Percentiles rank a stretch among this genome's conserved stretches.
Evolutionary conservation across 2,797 vertebrate species (phyloP).

Genomic region (Enteromius fasciolatus): DNA sequence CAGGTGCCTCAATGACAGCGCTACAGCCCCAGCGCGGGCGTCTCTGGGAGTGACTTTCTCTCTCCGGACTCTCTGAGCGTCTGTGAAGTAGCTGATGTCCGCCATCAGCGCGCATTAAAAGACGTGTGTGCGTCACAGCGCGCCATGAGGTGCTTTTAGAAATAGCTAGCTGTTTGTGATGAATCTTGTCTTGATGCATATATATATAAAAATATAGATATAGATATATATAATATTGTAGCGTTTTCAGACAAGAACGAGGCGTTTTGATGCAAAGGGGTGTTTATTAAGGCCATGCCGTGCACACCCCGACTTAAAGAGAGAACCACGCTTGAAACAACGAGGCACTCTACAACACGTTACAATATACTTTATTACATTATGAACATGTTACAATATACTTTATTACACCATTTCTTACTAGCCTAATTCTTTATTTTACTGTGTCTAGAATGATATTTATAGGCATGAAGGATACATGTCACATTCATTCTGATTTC

Average conservation of each 20-base stretch:
- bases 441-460: background rate
- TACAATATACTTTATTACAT: background rate
- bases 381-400: background rate
- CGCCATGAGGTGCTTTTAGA: constrained; percentile 59
- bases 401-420: background rate
- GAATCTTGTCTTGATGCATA: background rate
- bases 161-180: background rate
- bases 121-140: constrained; percentile 77
- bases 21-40: constrained; percentile 51
- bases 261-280: too few species aligned
- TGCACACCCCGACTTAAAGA: too few species aligned
- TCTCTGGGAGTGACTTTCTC: constrained; percentile 71
- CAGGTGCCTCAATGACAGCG: constrained; percentile 61
- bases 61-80: constrained; percentile 51
- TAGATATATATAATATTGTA: background rate
- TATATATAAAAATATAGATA: background rate
- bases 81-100: constrained; percentile 70
- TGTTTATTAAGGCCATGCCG: too few species aligned
- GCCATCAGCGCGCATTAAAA: constrained; percentile 69
- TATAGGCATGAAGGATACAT: background rate
- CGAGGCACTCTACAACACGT: too few species aligned
- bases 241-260: too few species aligned
- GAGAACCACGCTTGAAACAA: too few species aligned
- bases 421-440: background rate
- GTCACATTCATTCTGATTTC: background rate